Base-by-base conservation (phyloP, 1,140 invertebrate genomes). In the Heterodera schachtii region DNA sequence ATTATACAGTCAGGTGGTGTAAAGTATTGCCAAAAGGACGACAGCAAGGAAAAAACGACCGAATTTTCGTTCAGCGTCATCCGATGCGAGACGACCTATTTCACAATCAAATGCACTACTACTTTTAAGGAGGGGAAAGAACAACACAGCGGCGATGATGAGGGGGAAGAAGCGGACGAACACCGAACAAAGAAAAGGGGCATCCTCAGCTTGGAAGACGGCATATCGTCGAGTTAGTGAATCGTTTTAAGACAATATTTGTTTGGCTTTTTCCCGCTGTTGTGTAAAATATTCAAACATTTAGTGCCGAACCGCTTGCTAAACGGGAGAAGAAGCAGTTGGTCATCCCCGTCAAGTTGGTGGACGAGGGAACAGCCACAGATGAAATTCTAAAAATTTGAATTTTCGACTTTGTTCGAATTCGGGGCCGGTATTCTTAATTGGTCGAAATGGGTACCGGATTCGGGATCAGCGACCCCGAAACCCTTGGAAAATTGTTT, bases 301-400 rank as follows among this genome's bases (percentile, higher is more conserved):
- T 76, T 43, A 78, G 64, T 46, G 57, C 69, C 43, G 79, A 49
- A 43, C 49, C 70, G 31, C 66, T 44, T 41, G 71, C 67, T 9
- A 80, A 75, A 75, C 52, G 66, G 21, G 52, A 80, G 79, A 69
- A 80, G 9, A 80, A 80, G 21, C n/a, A 70, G 43, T 80, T 80
- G 9, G 47, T 80, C 70, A 80, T 80, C 46, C 79, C 79, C 46
- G 75, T 75, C 5, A 80, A 75, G 75, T 57, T 80, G 69, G 79
- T 31, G 57, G 79, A 80, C 41, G 79, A 80, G 46, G 79, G 79
- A 49, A 80, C 8, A 31, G 79, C 79, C 31, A 80, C n/a, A 66
- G 79, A 80, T n/a, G n/a, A n/a, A n/a, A n/a, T n/a, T n/a, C n/a
- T n/a, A n/a, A n/a, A n/a, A n/a, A n/a, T n/a, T n/a, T n/a, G n/a